phyloP scores from a whole-genome alignment of 1,140 invertebrate genomes.

The Drosophila pruinosa region DNA sequence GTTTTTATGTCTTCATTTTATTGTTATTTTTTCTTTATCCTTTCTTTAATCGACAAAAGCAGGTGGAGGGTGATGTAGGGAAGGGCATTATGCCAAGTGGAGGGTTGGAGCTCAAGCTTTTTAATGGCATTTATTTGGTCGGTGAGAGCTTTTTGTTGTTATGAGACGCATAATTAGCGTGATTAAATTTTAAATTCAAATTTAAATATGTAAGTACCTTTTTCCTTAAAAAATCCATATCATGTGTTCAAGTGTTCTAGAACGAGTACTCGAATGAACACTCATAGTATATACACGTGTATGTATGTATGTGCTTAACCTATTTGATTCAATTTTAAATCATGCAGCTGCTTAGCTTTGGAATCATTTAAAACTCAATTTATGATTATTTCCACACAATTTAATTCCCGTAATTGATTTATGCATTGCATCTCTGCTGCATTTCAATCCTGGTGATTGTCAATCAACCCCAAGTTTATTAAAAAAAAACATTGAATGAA shows the following conservation, averaged over 20 bases:
- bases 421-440: constrained; percentile 31
- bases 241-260: constrained; percentile 27
- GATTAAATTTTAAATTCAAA: constrained; percentile 45
- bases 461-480: constrained; percentile 34
- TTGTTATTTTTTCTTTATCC: constrained; percentile 24
- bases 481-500: background rate
- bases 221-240: background rate
- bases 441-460: constrained; percentile 34
- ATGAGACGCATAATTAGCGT: constrained; percentile 30
- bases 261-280: background rate
- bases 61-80: background rate
- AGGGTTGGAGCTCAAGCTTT: constrained; percentile 1
- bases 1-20: constrained; percentile 42
- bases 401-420: constrained; percentile 72
- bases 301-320: no score
- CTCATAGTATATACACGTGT: no score
- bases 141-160: constrained; percentile 41
- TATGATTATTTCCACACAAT: constrained; percentile 74
- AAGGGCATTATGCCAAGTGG: background rate
- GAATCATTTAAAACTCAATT: constrained; percentile 59
- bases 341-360: constrained; percentile 20
- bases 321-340: constrained; percentile 8
- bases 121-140: background rate
- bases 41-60: constrained; percentile 13
- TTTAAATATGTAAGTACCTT: background rate